Percentiles rank a stretch among this genome's conserved stretches.
phyloP scores from a whole-genome alignment of 2,888 invertebrate species.

The Sepioteuthis lessoniana region DNA sequence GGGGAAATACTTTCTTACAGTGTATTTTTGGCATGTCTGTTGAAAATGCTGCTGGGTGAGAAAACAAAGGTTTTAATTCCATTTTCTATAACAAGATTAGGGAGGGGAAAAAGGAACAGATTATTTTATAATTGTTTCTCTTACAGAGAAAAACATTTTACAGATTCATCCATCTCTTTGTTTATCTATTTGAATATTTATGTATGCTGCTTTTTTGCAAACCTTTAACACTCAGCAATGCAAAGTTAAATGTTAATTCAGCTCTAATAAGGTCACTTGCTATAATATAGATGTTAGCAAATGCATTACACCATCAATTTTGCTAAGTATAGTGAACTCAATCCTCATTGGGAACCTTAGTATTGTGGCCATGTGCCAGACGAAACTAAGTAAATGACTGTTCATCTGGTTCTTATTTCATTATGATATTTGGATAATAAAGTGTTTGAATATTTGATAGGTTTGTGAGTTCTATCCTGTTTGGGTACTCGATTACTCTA shows the following conservation, averaged over 20 bases:
- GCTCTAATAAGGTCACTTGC: neutral
- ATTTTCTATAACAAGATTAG: constrained; percentile 2
- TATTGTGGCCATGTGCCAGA: no score
- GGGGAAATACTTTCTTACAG: neutral
- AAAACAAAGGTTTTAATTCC: neutral
- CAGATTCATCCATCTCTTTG: neutral
- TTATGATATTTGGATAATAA: no score
- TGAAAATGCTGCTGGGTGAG: neutral
- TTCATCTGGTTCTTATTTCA: no score
- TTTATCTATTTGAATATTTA: neutral
- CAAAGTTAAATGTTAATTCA: neutral
- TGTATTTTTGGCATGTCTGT: neutral
- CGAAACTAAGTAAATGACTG: no score
- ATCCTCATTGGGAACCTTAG: no score
- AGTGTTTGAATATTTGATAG: no score
- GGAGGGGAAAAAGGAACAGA: neutral
- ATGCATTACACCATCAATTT: neutral
- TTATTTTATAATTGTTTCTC: neutral
- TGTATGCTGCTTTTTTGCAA: neutral
- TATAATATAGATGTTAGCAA: neutral
- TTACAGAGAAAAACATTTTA: neutral
- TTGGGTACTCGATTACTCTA: no score
- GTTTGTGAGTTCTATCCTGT: no score
- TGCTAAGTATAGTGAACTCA: no score
- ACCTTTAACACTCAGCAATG: neutral